Evolutionary conservation across 2,888 invertebrate species (phyloP), one percentile per base, ranked within the genome.

Genomic region (Cryptocheilus praepositus): DNA sequence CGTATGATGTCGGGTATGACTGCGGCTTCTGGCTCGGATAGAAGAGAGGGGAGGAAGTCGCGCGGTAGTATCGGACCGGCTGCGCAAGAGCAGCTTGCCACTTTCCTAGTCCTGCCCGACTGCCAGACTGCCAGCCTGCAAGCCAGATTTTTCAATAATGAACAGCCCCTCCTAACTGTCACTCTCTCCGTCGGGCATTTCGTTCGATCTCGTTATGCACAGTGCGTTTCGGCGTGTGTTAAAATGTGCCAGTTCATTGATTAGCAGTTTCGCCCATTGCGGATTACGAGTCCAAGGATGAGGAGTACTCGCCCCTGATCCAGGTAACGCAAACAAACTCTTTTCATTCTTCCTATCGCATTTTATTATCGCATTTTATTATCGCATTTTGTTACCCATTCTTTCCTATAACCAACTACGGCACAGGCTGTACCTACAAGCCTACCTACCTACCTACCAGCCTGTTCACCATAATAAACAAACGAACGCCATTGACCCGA

Each of bases 41-140:
- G 7, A 11, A 36, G 36, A 36, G 36, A 74, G 77, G 69, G 76
- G 81, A 82, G 81, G 76, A 76, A 67, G 72, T 73, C 75, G 74
- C 75, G 74, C 72, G 74, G 80, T 79, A 77, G 80, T 82, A 77
- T 78, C 76, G 83, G 71, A 77, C 81, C 81, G 82, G 85, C 81
- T 83, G 84, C 85, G 85, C 84, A 82, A 80, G 80, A 81, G 82
- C 84, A 81, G 80, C 75, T n/a, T n/a, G n/a, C n/a, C n/a, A n/a
- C n/a, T n/a, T n/a, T n/a, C n/a, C n/a, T n/a, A n/a, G n/a, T n/a
- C n/a, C n/a, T n/a, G n/a, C n/a, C n/a, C n/a, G n/a, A n/a, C n/a
- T n/a, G n/a, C n/a, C n/a, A n/a, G n/a, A n/a, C 73, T 74, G 76
- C 45, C 63, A 36, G 36, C 36, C 36, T 36, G 36, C 36, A 71